These are phyloP conservation scores for Chrysolina americana DNA, from an alignment of 2,888 invertebrate species.

Conservation along the genomic window DNA sequence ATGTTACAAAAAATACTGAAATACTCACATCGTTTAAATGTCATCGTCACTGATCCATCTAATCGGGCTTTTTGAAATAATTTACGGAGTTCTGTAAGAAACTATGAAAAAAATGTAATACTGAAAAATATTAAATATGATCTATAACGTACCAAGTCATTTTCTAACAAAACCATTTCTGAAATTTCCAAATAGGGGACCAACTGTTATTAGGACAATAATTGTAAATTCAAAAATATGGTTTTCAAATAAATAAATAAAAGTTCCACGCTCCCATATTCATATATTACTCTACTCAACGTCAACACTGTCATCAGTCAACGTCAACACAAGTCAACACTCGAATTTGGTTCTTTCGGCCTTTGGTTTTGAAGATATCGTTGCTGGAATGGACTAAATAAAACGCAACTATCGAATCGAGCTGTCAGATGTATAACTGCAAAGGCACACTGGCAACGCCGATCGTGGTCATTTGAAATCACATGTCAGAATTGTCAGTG, in stretches of 20 bases:
- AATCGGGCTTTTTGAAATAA: constrained; percentile 89
- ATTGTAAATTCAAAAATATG: neutral
- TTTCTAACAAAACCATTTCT: constrained; percentile 78
- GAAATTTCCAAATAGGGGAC: neutral
- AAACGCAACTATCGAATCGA: no score
- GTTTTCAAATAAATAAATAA: neutral
- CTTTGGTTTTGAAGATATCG: no score
- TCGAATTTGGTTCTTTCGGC: no score
- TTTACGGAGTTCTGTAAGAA: constrained; percentile 86
- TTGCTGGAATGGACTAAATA: no score
- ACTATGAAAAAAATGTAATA: constrained; percentile 74
- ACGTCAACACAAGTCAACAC: no score
- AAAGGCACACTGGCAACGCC: neutral
- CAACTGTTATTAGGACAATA: neutral
- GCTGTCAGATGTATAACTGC: no score
- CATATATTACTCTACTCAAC: neutral
- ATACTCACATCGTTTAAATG: constrained; percentile 94
- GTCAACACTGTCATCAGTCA: no score
- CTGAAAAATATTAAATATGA: constrained; percentile 20
- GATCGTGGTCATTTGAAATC: no score
- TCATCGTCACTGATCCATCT: constrained; percentile 86
- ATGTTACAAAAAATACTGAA: constrained; percentile 27
- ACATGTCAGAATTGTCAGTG: no score
- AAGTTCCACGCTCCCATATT: neutral
- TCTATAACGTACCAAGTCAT: constrained; percentile 75